phyloP scores from a whole-genome alignment of 1,140 invertebrate species.

The Aplysia californica region DNA sequence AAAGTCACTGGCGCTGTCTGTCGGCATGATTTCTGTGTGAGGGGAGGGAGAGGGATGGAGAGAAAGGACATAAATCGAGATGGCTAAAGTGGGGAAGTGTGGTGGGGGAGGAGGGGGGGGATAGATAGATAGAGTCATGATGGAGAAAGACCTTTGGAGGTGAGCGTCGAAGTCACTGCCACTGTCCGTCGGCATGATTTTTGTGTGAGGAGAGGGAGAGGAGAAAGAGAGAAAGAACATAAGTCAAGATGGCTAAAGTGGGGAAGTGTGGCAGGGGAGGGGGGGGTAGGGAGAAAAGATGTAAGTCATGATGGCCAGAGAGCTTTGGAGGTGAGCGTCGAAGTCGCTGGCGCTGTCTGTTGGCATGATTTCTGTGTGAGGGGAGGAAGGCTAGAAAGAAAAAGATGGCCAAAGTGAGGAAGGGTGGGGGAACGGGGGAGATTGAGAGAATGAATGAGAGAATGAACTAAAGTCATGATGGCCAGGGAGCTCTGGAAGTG shows the following conservation, averaged over 20 bases:
- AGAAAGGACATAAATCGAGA: too few relatives aligned
- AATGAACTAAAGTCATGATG: slow-evolving; percentile 33
- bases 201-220: too few relatives aligned
- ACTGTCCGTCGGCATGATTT: slow-evolving; percentile 57
- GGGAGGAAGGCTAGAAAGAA: not conserved
- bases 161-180: slow-evolving; percentile 59
- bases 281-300: too few relatives aligned
- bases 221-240: too few relatives aligned
- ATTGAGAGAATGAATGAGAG: not conserved
- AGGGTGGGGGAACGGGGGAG: not conserved
- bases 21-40: slow-evolving; percentile 60
- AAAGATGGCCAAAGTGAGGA: not conserved
- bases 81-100: too few relatives aligned
- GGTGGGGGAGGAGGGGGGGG: too few relatives aligned
- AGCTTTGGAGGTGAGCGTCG: slow-evolving; percentile 60
- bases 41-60: too few relatives aligned
- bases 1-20: slow-evolving; percentile 53
- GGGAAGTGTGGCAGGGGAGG: too few relatives aligned
- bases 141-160: slow-evolving; percentile 54
- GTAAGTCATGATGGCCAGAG: slow-evolving; percentile 53
- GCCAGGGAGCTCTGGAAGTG: slow-evolving; percentile 58
- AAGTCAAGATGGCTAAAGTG: too few relatives aligned
- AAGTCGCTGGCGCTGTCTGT: slow-evolving; percentile 52
- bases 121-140: too few relatives aligned
- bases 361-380: slow-evolving; percentile 59